Conservation (phyloP, 2,888 invertebrate species). For the Odontocolon sp. region DNA sequence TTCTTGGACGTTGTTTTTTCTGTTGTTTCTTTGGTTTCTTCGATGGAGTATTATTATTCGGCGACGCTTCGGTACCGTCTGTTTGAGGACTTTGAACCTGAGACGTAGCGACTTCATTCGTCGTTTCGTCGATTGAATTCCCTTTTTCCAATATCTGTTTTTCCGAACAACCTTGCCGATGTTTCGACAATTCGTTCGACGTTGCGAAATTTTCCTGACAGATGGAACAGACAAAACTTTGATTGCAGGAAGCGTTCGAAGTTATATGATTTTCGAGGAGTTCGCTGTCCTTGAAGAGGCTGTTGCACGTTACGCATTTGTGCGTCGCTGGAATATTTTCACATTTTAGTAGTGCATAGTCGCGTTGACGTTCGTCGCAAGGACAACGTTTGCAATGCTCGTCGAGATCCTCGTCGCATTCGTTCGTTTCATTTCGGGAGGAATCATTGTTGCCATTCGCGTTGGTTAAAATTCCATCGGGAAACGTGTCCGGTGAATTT, state of each 20-base stretch:
- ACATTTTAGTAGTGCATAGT: neutral
- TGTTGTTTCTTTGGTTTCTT: neutral
- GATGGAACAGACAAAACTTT: neutral
- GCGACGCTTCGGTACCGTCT: slow-evolving; percentile 14
- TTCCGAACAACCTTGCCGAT: neutral
- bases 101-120: neutral
- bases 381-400: slow-evolving; percentile 3
- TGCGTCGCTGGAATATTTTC: neutral
- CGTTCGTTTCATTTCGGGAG: neutral
- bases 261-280: slow-evolving; percentile 47
- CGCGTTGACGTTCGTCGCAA: neutral
- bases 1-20: neutral
- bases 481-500: neutral
- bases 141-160: neutral
- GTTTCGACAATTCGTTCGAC: neutral
- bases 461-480: neutral
- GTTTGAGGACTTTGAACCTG: neutral
- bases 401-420: neutral
- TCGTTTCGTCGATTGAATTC: neutral
- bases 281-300: slow-evolving; percentile 20
- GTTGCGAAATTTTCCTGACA: neutral
- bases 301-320: slow-evolving; percentile 56
- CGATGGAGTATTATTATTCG: neutral
- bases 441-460: neutral
- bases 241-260: neutral